phyloP scores from a whole-genome alignment of 2,113 vertebrate genomes.

The Neofelis nebulosa region DNA sequence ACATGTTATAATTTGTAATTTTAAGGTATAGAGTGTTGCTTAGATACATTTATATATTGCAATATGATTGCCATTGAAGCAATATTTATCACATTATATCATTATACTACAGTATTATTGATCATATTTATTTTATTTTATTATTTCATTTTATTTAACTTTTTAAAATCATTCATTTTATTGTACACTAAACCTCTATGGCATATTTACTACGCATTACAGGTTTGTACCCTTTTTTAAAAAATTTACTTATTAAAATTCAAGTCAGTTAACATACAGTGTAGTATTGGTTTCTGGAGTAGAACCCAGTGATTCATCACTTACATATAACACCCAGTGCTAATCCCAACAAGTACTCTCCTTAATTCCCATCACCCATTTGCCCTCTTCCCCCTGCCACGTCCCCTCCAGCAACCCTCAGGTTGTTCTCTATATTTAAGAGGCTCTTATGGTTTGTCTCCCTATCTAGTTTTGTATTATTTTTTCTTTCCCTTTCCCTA shows the following conservation, averaged over 20 bases:
- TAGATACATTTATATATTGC: not conserved
- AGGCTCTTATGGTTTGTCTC: too few species aligned
- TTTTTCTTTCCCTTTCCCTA: too few species aligned
- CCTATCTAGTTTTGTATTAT: too few species aligned
- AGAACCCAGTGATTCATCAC: too few species aligned
- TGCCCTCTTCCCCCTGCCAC: not conserved
- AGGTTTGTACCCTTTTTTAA: not conserved
- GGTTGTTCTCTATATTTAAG: too few species aligned
- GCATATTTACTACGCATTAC: not conserved
- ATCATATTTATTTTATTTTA: not conserved
- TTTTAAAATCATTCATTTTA: not conserved
- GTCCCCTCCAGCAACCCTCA: not conserved
- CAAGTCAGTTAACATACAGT: too few species aligned
- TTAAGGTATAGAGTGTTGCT: not conserved
- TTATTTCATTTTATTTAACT: not conserved
- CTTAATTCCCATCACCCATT: not conserved
- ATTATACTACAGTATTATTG: not conserved
- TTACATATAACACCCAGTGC: too few species aligned
- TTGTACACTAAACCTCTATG: not conserved
- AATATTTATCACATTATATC: not conserved
- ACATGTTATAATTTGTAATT: not conserved
- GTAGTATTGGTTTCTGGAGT: too few species aligned
- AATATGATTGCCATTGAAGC: not conserved
- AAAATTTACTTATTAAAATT: too few species aligned
- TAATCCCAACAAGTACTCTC: too few species aligned